Conservation (phyloP, 2,113 vertebrate species). For the Dasypus novemcinctus region DNA sequence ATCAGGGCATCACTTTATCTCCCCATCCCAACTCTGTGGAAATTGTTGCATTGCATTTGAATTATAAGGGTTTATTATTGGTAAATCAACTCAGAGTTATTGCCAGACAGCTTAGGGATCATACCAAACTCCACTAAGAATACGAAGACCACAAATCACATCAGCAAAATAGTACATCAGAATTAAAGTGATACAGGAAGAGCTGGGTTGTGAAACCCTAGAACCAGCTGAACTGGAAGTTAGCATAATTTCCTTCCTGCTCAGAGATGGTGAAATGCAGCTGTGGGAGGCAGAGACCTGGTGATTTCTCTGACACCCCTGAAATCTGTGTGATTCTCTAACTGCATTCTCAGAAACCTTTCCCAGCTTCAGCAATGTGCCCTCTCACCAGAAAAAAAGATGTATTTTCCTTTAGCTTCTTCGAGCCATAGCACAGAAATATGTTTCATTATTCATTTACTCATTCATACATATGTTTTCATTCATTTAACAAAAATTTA, state of each 20-base stretch:
- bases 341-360: neutral
- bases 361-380: neutral
- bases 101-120: neutral
- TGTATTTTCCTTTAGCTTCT: neutral
- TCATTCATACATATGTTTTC: neutral
- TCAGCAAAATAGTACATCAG: neutral
- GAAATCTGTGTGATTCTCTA: neutral
- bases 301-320: neutral
- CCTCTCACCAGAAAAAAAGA: neutral
- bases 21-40: neutral
- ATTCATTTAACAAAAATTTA: neutral
- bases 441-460: neutral
- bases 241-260: constrained; percentile 44
- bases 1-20: neutral
- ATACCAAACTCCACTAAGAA: neutral
- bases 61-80: constrained; percentile 6
- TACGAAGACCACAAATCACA: neutral
- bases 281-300: neutral
- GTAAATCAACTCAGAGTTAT: neutral
- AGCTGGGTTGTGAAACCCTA: constrained; percentile 35
- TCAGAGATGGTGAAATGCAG: neutral
- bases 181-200: constrained; percentile 12
- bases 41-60: neutral
- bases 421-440: neutral
- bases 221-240: constrained; percentile 29